Conservation (phyloP, 2,888 invertebrate genomes). For the Poecilus cupreus region DNA sequence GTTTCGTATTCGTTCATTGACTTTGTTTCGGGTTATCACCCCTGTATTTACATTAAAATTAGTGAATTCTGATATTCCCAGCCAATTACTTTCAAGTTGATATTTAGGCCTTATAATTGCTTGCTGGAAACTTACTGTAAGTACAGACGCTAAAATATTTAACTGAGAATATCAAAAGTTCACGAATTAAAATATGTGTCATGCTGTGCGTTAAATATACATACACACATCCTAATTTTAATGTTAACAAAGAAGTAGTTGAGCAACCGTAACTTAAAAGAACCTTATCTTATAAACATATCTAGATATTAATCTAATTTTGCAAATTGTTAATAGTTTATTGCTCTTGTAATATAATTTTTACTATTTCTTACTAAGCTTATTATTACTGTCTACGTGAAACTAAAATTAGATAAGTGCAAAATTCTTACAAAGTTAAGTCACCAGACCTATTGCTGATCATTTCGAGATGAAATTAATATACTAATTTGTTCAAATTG, state of each 20-base stretch:
- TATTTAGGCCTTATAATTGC: background rate
- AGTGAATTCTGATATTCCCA: slow-evolving; percentile 4
- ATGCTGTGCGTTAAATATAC: slow-evolving; percentile 7
- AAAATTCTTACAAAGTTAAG: slow-evolving; percentile 13
- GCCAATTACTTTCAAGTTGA: background rate
- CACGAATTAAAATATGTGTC: background rate
- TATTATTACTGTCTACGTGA: slow-evolving; percentile 5
- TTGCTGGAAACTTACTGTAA: background rate
- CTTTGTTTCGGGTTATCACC: slow-evolving; percentile 28
- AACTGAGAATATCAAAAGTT: slow-evolving; percentile 11
- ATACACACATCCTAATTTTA: slow-evolving; percentile 33
- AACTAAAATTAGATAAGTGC: slow-evolving; percentile 30
- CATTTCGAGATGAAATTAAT: background rate
- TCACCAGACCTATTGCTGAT: slow-evolving; percentile 29
- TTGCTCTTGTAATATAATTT: background rate
- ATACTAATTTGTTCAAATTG: slow-evolving; percentile 13
- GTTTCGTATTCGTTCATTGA: slow-evolving; percentile 37
- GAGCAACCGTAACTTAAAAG: slow-evolving; percentile 1
- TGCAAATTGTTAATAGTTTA: slow-evolving; percentile 17
- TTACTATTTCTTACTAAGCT: slow-evolving; percentile 20
- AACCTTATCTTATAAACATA: background rate
- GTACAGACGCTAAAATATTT: background rate
- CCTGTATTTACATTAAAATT: background rate
- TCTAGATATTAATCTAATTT: background rate
- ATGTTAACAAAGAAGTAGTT: slow-evolving; percentile 13